Evolutionary conservation across 2,888 invertebrate genomes (phyloP).

Genomic region (Epistrophe eligans): DNA sequence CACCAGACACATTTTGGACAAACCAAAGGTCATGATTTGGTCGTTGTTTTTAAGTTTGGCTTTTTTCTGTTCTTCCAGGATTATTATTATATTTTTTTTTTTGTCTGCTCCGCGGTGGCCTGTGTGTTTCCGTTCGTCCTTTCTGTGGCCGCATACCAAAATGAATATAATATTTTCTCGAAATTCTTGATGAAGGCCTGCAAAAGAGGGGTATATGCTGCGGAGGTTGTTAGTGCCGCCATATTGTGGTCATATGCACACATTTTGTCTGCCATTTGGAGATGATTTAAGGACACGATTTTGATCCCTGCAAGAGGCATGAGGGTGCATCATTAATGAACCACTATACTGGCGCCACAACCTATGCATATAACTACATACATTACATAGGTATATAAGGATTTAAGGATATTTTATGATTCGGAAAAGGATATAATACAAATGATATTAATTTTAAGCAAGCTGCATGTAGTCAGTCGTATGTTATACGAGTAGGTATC

Average conservation of each 20-base stretch:
- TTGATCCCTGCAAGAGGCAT: slow-evolving; percentile 22
- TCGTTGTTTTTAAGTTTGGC: slow-evolving; percentile 38
- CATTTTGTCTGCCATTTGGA: slow-evolving; percentile 58
- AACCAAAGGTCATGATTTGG: slow-evolving; percentile 68
- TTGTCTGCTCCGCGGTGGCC: neutral
- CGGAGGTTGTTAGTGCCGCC: slow-evolving; percentile 29
- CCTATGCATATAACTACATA: neutral
- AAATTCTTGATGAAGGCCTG: slow-evolving; percentile 16
- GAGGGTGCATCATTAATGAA: slow-evolving; percentile 45
- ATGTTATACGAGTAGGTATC: no score
- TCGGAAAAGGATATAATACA: slow-evolving; percentile 29
- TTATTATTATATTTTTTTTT: slow-evolving; percentile 41
- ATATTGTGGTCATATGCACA: slow-evolving; percentile 69
- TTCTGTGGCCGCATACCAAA: slow-evolving; percentile 16
- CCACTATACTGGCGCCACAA: slow-evolving; percentile 17
- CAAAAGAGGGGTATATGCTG: neutral
- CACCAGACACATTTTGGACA: slow-evolving; percentile 62
- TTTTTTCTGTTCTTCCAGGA: slow-evolving; percentile 17
- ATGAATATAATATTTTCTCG: slow-evolving; percentile 43
- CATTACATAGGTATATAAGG: no score
- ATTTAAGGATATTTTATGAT: slow-evolving; percentile 39
- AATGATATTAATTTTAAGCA: slow-evolving; percentile 45
- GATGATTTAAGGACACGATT: slow-evolving; percentile 62
- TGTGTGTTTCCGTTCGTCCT: slow-evolving; percentile 6
- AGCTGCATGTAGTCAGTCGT: no score